Evolutionary conservation across 2,113 vertebrate genomes (phyloP).

Genomic region (Danio rerio): DNA sequence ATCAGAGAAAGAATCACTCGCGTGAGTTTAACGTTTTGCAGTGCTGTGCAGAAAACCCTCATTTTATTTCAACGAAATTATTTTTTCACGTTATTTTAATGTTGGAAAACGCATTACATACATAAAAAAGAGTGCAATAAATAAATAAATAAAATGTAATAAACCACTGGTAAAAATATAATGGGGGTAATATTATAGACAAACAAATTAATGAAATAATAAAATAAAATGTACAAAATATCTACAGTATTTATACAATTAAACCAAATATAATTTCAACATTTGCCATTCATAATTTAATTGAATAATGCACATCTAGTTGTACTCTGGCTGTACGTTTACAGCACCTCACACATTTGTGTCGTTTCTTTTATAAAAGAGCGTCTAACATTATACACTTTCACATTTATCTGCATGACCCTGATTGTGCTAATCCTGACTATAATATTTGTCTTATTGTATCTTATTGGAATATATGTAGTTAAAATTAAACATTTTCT

Average conservation of each 20-base stretch:
- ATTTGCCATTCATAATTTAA: neutral
- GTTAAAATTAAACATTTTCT: neutral
- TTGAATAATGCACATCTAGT: neutral
- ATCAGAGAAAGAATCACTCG: neutral
- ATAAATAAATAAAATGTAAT: no score
- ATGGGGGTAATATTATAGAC: neutral
- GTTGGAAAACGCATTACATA: no score
- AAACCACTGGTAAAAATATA: no score
- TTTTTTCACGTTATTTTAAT: neutral
- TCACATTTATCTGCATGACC: neutral
- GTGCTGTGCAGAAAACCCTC: neutral
- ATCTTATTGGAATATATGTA: neutral
- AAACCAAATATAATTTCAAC: neutral
- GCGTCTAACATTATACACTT: neutral
- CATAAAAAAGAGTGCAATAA: no score
- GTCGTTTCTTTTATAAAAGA: neutral
- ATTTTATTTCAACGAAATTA: neutral
- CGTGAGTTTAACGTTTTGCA: neutral
- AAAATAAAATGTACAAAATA: neutral
- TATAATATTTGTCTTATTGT: neutral
- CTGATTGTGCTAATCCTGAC: neutral
- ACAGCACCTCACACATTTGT: neutral
- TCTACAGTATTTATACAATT: neutral
- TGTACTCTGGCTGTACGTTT: neutral
- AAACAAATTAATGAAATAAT: neutral